These are phyloP conservation scores for Pyxicephalus adspersus DNA, from an alignment of 2,113 vertebrate species.

Conservation along the genomic window DNA sequence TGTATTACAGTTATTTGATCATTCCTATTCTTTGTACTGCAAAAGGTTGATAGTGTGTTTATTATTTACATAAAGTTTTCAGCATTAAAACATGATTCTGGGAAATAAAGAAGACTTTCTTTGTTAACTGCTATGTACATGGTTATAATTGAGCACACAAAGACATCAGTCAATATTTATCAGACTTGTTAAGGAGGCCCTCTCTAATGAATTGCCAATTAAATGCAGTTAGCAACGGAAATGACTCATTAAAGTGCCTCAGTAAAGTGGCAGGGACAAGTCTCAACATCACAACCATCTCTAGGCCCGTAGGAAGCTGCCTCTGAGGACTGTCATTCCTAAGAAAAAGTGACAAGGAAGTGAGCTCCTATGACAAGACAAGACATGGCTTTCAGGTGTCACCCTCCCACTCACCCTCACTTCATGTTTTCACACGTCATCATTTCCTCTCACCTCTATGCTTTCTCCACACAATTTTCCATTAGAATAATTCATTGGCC, in stretches of 20 bases:
- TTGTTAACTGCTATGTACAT: background rate
- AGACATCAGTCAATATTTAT: conserved; percentile 46
- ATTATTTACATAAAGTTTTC: no score
- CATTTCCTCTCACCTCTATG: conserved; percentile 7
- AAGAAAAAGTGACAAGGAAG: background rate
- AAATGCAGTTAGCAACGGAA: conserved; percentile 12
- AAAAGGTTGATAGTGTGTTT: no score
- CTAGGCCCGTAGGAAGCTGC: background rate
- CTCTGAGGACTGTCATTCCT: background rate
- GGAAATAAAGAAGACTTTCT: background rate
- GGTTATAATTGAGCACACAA: background rate
- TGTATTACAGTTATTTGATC: no score
- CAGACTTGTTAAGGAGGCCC: conserved; percentile 1
- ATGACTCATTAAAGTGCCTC: conserved; percentile 23
- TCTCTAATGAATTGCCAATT: conserved; percentile 33
- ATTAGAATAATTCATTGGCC: conserved; percentile 1
- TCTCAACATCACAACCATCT: background rate
- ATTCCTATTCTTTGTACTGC: no score
- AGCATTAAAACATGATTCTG: no score
- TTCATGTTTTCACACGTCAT: background rate
- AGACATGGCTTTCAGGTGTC: background rate
- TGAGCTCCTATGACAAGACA: background rate
- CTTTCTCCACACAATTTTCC: background rate
- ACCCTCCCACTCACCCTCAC: background rate
- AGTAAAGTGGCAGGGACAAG: background rate